These are phyloP conservation scores for Eurytoma californica DNA, from an alignment of 2,888 invertebrate species.

Conservation along the genomic window DNA sequence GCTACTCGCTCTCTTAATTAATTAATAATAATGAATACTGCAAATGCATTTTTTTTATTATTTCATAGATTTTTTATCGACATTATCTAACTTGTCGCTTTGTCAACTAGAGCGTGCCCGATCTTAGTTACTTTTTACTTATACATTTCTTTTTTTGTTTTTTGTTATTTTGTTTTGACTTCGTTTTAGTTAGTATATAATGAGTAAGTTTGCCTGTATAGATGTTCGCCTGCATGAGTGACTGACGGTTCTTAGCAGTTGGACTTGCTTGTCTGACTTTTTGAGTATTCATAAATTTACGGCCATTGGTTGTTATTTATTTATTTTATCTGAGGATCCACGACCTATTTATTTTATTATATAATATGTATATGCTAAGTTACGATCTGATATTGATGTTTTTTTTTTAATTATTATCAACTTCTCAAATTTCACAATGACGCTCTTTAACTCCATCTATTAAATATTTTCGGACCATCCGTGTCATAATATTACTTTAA, in stretches of 20 bases:
- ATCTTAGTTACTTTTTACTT: conserved; percentile 60
- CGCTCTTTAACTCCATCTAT: conserved; percentile 41
- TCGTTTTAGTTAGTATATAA: conserved; percentile 47
- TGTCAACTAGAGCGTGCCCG: conserved; percentile 63
- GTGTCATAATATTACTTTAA: conserved; percentile 8
- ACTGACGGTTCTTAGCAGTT: conserved; percentile 45
- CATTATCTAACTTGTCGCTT: conserved; percentile 45
- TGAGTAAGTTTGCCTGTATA: conserved; percentile 59
- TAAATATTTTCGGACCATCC: conserved; percentile 30
- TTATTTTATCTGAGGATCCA: too few relatives aligned
- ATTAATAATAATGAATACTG: conserved; percentile 67
- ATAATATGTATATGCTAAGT: too few relatives aligned
- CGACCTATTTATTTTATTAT: too few relatives aligned
- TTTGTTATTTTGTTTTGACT: conserved; percentile 15
- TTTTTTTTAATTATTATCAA: conserved; percentile 24
- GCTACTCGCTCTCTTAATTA: conserved; percentile 55
- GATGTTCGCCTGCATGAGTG: conserved; percentile 61
- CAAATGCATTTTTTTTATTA: conserved; percentile 64
- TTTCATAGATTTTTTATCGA: conserved; percentile 60
- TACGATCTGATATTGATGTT: conserved; percentile 25
- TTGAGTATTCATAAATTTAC: too few relatives aligned
- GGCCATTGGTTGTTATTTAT: too few relatives aligned
- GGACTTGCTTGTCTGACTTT: conserved; percentile 10
- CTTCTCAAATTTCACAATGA: conserved; percentile 41
- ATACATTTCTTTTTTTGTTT: conserved; percentile 38